Conservation (phyloP, 2,113 vertebrate species). For the Callaeas wilsoni region DNA sequence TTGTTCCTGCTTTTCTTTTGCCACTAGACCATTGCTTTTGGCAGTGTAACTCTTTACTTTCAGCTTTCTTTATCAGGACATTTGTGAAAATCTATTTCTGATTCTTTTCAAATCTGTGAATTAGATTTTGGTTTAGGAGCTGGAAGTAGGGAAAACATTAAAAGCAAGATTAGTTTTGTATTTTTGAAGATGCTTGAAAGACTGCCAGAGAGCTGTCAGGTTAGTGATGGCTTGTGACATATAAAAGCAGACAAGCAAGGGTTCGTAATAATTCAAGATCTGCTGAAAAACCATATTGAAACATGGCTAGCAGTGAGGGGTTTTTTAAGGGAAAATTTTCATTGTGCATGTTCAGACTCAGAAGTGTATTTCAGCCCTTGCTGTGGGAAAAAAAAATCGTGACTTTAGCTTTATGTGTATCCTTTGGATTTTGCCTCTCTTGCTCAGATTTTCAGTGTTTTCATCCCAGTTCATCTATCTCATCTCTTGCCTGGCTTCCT, state of each 20-base stretch:
- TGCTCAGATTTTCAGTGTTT: background rate
- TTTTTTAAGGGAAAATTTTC: background rate
- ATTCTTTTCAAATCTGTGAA: background rate
- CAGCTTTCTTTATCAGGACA: background rate
- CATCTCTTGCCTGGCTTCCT: background rate
- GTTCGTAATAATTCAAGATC: conserved; percentile 9
- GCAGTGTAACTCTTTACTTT: background rate
- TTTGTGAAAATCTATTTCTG: background rate
- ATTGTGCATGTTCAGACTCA: background rate
- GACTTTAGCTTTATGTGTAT: background rate
- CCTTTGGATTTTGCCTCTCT: background rate
- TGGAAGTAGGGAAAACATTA: background rate
- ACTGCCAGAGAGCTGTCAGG: conserved; percentile 22
- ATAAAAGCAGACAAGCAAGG: background rate
- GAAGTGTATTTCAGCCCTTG: background rate
- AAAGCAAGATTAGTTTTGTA: background rate
- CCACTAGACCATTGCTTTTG: background rate
- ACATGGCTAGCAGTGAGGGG: background rate
- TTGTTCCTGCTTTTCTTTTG: background rate
- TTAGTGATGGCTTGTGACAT: background rate
- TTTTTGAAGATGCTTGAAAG: conserved; percentile 9
- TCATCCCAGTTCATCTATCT: background rate
- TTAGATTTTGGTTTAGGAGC: background rate
- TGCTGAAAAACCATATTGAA: conserved; percentile 12
- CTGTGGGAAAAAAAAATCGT: background rate